Evolutionary conservation across 92 coral and sea anemone genomes (phyloP).

Genomic region (Porites evermanni): DNA sequence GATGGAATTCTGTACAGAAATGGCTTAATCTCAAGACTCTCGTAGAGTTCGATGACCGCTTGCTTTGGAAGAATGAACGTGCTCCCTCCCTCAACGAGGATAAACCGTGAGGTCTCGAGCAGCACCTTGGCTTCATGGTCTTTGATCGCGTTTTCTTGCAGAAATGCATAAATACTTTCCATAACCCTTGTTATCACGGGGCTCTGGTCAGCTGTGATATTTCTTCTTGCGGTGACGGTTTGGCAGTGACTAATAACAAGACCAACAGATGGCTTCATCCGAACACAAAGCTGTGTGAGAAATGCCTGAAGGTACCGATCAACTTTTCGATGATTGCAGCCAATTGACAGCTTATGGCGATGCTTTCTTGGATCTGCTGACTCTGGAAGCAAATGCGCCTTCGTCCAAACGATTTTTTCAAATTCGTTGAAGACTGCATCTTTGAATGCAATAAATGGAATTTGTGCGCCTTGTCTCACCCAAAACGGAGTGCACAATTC

Average conservation of each 20-base stretch:
- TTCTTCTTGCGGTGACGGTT: not conserved
- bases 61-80: constrained; percentile 65
- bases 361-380: constrained; percentile 3
- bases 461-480: not conserved
- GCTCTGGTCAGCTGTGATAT: not conserved
- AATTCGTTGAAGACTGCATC: constrained; percentile 43
- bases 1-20: constrained; percentile 69
- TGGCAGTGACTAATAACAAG: constrained; percentile 56
- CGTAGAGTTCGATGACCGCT: constrained; percentile 50
- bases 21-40: constrained; percentile 56
- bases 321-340: not conserved
- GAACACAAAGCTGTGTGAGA: not conserved
- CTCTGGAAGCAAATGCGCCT: constrained; percentile 55
- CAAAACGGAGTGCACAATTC: constrained; percentile 46
- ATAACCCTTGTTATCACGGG: constrained; percentile 25
- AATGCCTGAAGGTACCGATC: not conserved
- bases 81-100: constrained; percentile 52
- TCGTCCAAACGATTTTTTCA: constrained; percentile 63
- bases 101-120: constrained; percentile 29
- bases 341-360: not conserved
- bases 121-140: not conserved
- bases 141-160: not conserved
- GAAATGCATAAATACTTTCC: constrained; percentile 61
- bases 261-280: constrained; percentile 51
- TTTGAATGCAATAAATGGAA: constrained; percentile 55